Evolutionary conservation across 2,797 vertebrate genomes (phyloP), one percentile per base, ranked within the genome.

Genomic region (Hoplostethus atlanticus): DNA sequence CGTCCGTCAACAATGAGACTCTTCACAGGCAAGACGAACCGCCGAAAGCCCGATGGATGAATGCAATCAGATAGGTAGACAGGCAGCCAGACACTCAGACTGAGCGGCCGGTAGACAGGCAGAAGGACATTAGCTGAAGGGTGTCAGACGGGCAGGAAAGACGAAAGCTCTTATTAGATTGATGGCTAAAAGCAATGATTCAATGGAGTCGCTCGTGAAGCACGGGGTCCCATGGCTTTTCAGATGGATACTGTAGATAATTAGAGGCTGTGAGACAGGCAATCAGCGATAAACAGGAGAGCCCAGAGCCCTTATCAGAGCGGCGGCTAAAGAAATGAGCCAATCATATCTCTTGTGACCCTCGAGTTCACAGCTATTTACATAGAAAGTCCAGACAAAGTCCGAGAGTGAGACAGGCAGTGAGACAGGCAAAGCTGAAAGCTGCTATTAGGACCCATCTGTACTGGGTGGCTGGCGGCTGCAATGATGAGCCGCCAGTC

Each of bases 371-470:
- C 44, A 80, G 36, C n/a, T 65, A 25, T 62, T 38, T 34, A 51
- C 48, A 73, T 13, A 42, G 38, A 42, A 13, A 21, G 56, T 40
- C 61, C 61, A 78, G 64, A 62, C 60, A 50, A 44, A 11, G 47
- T 11, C 44, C 68, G 48, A 11, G 11, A 47, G 71, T 21, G 56
- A 71, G 68, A 77, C 47, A 67, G 56, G 12, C 34, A 67, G 53
- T n/a, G 44, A 65, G 68, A 68, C 77, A 72, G 68, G 53, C 17
- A 31, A 58, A 21, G 64, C 76, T 71, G 62, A 65, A 63, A 72
- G 78, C 73, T 80, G 64, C 72, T 83, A 77, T 86, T 74, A 76
- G 81, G 60, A 71, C 66, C 67, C 72, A 86, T 89, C 85, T 88
- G 80, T 64, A 71, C 53, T 44, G 36, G 62, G 21, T 75, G 71